Evolutionary conservation across 2,113 vertebrate genomes (phyloP).

Genomic region (Campylomormyrus numenius): DNA sequence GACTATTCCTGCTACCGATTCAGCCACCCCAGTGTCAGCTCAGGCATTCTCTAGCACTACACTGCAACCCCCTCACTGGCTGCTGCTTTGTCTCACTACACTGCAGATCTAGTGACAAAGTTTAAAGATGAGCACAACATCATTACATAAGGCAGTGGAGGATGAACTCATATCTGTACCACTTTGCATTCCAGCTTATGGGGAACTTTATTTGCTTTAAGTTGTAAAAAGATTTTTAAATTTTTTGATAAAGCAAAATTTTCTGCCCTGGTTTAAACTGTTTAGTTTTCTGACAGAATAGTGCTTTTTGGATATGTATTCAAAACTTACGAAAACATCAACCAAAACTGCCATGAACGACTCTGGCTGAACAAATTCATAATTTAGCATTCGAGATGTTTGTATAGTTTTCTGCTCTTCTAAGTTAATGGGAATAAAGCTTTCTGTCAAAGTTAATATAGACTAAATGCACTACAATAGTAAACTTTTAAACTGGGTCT

Average conservation of each 20-base stretch:
- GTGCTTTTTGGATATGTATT: background rate
- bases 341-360: background rate
- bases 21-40: background rate
- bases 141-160: background rate
- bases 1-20: background rate
- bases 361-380: background rate
- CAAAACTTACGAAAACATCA: background rate
- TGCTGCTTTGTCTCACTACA: background rate
- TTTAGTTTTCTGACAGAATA: background rate
- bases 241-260: background rate
- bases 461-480: background rate
- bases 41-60: background rate
- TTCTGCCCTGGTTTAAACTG: background rate
- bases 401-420: background rate
- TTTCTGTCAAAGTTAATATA: background rate
- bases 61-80: background rate
- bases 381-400: background rate
- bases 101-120: background rate
- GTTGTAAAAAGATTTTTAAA: background rate
- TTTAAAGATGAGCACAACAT: background rate
- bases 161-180: background rate
- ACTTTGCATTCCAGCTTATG: background rate
- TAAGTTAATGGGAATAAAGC: background rate
- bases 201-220: background rate
- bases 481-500: background rate